Evolutionary conservation across 2,113 vertebrate genomes (phyloP), one percentile per base, ranked within the genome.

Genomic region (Coryphaenoides rupestris): DNA sequence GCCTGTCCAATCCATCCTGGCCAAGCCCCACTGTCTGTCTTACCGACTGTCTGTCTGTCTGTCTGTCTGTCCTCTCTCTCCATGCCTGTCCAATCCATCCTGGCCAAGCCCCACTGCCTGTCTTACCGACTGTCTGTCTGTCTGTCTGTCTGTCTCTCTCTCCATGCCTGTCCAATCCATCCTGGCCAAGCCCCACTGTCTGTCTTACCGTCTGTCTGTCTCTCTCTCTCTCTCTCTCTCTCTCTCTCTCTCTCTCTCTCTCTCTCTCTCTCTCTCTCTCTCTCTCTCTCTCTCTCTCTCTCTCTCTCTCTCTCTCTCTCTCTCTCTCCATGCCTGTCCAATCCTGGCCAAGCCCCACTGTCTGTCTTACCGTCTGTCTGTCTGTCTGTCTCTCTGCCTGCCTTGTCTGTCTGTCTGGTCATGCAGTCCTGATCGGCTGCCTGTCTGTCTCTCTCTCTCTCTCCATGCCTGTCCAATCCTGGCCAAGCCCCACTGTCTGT

Each of bases 91-190:
- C 33, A 33, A n/a, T n/a, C n/a, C n/a, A 33, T 33, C 28, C 28
- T 33, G 28, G 5, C 62, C 14, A 63, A 24, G 22, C 19, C 14
- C n/a, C 22, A 22, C 40, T 58, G 57, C 57, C 46, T 58, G 53
- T 59, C 10, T 59, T 26, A 3, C 62, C 46, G 63, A 14, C 63
- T 56, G 69, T 66, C 72, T 55, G 66, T 60, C 54, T 47, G 28
- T 2, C 28, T 40, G 7, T 7, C 33, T 40, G 33, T 12, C 9
- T 40, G 33, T 12, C 13, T 40, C 9, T 12, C 33, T 12, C 50
- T 61, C 15, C 65, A 52, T 40, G 33, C 24, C 14, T 58, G 57
- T 45, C 6, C 17, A 19, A 10, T 54, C n/a, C 16, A 5, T 58
- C 21, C 24, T 1, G 26, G 47, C 47, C n/a, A 17, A 3, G 10